Base-by-base conservation (phyloP, 2,888 invertebrate species). In the Drosophila borealis region DNA sequence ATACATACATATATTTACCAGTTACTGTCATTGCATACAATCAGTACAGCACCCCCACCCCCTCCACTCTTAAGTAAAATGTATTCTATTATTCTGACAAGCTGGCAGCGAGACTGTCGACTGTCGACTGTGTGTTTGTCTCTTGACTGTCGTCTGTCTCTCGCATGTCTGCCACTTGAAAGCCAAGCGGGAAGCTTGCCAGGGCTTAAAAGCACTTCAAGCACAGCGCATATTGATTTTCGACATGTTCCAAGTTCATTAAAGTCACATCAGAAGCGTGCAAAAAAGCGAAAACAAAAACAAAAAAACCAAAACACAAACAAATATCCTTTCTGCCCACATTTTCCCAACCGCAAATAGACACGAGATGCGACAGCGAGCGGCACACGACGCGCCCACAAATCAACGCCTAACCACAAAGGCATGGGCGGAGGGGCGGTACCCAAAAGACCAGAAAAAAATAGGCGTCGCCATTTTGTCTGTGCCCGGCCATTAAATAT, bases 351-450 rank as follows among this genome's bases (percentile, higher is more conserved):
- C 85, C 85, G 55, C 85, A 87, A 87, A 87, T 87, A 87, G 74
- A 87, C 84, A 87, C 78, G 70, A 70, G 63, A 73, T 65, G 76
- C 75, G 62, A 63, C 67, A 67, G 42, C 51, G 57, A 68, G 59
- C 62, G 60, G 66, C 50, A 66, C 50, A 66, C 36, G 53, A 57
- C 53, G 72, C 81, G 81, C 83, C 86, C 83, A 83, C 84, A 84
- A 85, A 84, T 87, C 84, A 83, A 82, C 84, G 83, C 83, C 87
- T 86, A 77, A 83, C 84, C 82, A 62, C 86, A 86, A 62, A 64
- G 53, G 51, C 36, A 36, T 37, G 6, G 37, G 36, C 53, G 36
- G 19, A 11, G 49, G 41, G 49, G 14, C 9, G 37, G 33, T 39
- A 11, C 44, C 72, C 42, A 4, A 39, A 63, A 64, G 63, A 50